A percentile compares a stretch with the other conserved stretches of the same genome.
These are phyloP conservation scores for Stichodactyla mertensii DNA, from an alignment of 64 coral and sea anemone genomes.

Conservation along the genomic window DNA sequence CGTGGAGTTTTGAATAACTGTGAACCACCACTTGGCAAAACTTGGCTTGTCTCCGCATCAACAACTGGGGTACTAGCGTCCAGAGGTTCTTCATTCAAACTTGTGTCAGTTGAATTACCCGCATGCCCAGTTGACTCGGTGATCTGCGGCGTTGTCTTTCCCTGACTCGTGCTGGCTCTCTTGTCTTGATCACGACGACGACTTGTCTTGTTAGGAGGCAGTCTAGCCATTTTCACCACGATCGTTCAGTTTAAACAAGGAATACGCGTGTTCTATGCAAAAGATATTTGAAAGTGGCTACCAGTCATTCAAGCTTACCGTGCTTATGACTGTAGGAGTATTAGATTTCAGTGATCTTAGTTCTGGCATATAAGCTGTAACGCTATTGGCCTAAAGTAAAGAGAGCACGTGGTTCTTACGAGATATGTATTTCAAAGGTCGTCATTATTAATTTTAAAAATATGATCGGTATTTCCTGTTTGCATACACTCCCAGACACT, in stretches of 20 bases:
- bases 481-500: not conserved
- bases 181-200: slow-evolving; percentile 4
- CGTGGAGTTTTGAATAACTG: not conserved
- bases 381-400: not conserved
- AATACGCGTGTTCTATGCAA: not conserved
- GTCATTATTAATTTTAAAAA: not conserved
- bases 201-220: slow-evolving; percentile 10
- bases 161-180: slow-evolving; percentile 1
- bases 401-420: not conserved
- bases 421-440: not conserved
- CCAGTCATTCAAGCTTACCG: not conserved
- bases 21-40: not conserved
- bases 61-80: not conserved
- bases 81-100: not conserved
- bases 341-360: slow-evolving; percentile 1
- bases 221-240: slow-evolving; percentile 19
- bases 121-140: not conserved
- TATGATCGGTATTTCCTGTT: slow-evolving; percentile 12
- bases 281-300: slow-evolving; percentile 2
- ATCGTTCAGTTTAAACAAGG: not conserved
- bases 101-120: not conserved
- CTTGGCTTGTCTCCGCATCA: not conserved
- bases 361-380: not conserved
- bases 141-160: not conserved
- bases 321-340: not conserved